Conservation (phyloP, 2,888 invertebrate genomes). For the Ectemnius continuus region DNA sequence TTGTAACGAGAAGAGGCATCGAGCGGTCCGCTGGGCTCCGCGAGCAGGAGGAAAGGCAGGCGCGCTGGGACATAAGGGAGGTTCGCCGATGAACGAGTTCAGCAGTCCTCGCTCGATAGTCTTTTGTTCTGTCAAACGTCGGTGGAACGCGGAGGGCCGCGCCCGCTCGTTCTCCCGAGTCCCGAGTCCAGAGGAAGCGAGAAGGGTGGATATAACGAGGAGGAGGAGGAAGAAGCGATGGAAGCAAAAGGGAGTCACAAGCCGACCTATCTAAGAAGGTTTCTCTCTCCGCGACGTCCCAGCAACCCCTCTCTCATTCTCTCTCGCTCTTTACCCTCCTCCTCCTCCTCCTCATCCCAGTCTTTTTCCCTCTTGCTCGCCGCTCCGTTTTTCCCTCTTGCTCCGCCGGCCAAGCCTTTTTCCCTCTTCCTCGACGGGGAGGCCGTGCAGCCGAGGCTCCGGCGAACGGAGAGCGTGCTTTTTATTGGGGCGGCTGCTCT, state of each 20-base stretch:
- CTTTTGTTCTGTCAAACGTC: constrained; percentile 78
- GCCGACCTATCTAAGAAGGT: background rate
- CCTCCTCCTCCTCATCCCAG: background rate
- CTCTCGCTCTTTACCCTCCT: constrained; percentile 6
- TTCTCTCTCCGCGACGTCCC: constrained; percentile 13
- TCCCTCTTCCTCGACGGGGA: constrained; percentile 6
- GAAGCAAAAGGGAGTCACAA: constrained; percentile 12
- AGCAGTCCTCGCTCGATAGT: constrained; percentile 68
- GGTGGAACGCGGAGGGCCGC: constrained; percentile 63
- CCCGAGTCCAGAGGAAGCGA: background rate
- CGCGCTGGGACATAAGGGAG: constrained; percentile 31
- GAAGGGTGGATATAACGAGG: constrained; percentile 32
- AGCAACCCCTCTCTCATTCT: background rate
- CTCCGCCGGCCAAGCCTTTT: constrained; percentile 28
- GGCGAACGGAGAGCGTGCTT: constrained; percentile 64
- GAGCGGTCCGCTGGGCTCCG: background rate
- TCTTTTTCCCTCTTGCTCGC: background rate
- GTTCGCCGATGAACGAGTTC: constrained; percentile 50
- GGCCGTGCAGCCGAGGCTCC: constrained; percentile 39
- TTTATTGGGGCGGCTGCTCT: constrained; percentile 75
- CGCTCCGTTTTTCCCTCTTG: constrained; percentile 8
- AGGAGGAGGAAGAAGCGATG: constrained; percentile 8
- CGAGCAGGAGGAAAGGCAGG: background rate
- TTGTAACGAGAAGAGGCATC: background rate
- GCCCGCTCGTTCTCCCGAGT: constrained; percentile 53